Conservation (phyloP, 2,113 vertebrate genomes). For the Ciconia boyciana region DNA sequence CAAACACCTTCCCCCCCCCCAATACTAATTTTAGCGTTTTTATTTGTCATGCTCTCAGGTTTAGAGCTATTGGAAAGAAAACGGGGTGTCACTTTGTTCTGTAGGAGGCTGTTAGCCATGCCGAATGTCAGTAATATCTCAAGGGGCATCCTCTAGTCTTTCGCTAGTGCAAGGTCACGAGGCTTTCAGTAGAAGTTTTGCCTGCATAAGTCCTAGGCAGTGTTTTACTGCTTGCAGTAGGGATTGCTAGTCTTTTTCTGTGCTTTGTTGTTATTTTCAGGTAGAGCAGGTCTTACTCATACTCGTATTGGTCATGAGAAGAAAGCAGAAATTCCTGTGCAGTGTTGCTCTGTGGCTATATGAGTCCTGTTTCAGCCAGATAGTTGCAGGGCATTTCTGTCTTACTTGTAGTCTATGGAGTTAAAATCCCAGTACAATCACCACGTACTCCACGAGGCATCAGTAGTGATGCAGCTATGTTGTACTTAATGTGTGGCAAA, state of each 20-base stretch:
- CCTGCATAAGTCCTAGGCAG: background rate
- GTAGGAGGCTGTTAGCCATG: background rate
- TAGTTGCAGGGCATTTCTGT: constrained; percentile 24
- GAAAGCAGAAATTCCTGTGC: background rate
- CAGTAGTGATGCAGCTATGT: background rate
- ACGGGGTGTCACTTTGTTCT: background rate
- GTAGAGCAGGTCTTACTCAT: background rate
- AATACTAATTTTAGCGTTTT: background rate
- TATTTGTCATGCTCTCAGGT: constrained; percentile 9
- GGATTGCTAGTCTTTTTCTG: background rate
- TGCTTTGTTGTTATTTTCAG: constrained; percentile 2
- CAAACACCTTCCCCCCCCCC: background rate
- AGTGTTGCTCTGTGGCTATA: background rate
- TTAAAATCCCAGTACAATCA: constrained; percentile 6
- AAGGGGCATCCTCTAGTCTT: background rate
- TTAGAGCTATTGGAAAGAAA: constrained; percentile 34
- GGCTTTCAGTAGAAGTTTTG: background rate
- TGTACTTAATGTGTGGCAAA: constrained; percentile 7
- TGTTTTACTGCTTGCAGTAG: background rate
- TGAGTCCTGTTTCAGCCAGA: constrained; percentile 9
- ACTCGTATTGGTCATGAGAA: background rate
- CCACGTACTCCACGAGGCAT: background rate
- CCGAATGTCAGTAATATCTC: background rate
- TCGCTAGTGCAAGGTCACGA: background rate
- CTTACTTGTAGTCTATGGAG: background rate